phyloP scores from a whole-genome alignment of 1,140 invertebrate genomes.

The Mactra quadrangularis region DNA sequence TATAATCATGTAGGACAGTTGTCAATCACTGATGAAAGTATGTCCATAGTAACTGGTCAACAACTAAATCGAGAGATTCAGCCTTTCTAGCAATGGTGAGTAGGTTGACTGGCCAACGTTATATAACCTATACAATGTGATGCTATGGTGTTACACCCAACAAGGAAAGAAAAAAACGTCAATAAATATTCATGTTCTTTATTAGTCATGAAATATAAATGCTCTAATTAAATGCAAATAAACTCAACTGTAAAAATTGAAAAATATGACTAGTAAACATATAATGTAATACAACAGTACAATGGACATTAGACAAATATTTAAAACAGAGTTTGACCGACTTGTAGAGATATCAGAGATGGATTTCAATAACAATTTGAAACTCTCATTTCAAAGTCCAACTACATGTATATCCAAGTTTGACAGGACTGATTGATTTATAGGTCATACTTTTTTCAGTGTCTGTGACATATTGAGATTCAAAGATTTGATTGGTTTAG shows the following conservation, averaged over 20 bases:
- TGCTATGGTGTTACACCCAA: too few species aligned
- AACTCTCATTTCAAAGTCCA: not conserved
- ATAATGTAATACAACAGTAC: slow-evolving; percentile 28
- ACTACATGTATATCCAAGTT: not conserved
- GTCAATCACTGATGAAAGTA: too few species aligned
- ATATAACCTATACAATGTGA: too few species aligned
- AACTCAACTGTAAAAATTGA: slow-evolving; percentile 46
- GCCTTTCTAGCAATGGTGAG: too few species aligned
- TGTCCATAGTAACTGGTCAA: too few species aligned
- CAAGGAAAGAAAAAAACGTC: not conserved
- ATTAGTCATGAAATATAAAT: slow-evolving; percentile 56
- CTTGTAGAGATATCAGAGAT: not conserved
- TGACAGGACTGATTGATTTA: not conserved
- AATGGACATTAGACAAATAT: too few species aligned
- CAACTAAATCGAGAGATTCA: too few species aligned
- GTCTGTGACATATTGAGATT: too few species aligned
- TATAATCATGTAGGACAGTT: too few species aligned
- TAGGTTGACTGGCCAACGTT: too few species aligned
- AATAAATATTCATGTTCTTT: slow-evolving; percentile 31
- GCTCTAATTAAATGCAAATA: slow-evolving; percentile 35
- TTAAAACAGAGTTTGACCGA: not conserved
- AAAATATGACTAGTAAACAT: slow-evolving; percentile 49
- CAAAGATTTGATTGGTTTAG: too few species aligned
- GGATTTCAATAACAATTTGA: not conserved
- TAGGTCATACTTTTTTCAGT: not conserved